Base-by-base conservation (phyloP, 2,113 vertebrate genomes). In the Heloderma charlesbogerti region DNA sequence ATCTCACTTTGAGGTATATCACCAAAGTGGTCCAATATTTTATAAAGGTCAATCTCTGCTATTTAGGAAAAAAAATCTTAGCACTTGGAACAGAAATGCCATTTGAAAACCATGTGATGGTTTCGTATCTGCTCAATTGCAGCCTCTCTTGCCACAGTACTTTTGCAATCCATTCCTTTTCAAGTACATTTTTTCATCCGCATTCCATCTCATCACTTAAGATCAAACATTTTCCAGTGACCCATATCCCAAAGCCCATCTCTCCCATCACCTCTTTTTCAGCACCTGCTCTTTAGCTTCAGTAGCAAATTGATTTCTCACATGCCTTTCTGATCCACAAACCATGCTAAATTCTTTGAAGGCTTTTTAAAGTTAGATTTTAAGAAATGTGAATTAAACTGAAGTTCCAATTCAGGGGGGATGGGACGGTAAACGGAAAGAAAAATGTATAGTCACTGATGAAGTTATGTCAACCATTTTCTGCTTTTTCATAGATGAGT, bases 331-430 rank as follows among this genome's bases (percentile, higher is more conserved):
- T 86, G 93, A 92, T 93, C 89, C 89, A 89, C 16, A 54, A 82
- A 93, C 87, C 89, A 91, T 91, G 83, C 67, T 67, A 95, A 95
- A 95, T 94, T 92, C 77, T 93, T 92, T 88, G 74, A 82, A 94
- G 80, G 34, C 83, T 93, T 63, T 63, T 94, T 93, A 91, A 93
- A 95, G 88, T 4, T 91, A 90, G 71, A 40, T 91, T 93, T 91
- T 92, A 87, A 93, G 34, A 45, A 89, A 51, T 90, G 7, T 87
- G 66, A 94, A 95, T 89, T 66, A 86, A 93, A 94, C 31, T 77
- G 75, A 94, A 93, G 22, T 84, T 51, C 51, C 89, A 91, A n/a
- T 27, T 86, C 51, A 91, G 43, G 6, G 1, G 1, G 43, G 16
- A n/a, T 20, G 74, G 22, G 4, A 40, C 92, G 91, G 45, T 86